Evolutionary conservation across 1,140 invertebrate species (phyloP).

Genomic region (Tetranychus cinnabarinus): DNA sequence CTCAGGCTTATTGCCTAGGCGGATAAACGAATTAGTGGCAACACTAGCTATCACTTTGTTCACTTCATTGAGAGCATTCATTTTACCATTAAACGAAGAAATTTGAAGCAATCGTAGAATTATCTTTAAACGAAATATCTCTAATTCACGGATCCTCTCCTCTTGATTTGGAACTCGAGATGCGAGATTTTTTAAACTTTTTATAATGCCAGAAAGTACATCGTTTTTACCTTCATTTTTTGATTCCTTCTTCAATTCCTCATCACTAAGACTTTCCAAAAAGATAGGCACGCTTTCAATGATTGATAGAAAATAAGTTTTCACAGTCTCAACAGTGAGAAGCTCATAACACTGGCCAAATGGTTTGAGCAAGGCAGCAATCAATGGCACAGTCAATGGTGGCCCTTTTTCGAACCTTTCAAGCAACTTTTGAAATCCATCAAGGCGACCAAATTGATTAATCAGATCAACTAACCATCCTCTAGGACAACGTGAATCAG

Average conservation of each 20-base stretch:
- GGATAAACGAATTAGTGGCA: conserved; percentile 43
- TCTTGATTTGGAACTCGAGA: conserved; percentile 42
- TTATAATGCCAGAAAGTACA: conserved; percentile 65
- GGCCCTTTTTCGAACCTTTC: conserved; percentile 55
- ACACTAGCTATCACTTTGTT: conserved; percentile 87
- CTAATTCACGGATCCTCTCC: conserved; percentile 30
- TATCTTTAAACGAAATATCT: conserved; percentile 89
- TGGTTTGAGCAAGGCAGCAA: conserved; percentile 59
- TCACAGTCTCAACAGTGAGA: conserved; percentile 63
- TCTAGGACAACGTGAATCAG: conserved; percentile 25
- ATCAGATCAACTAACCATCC: conserved; percentile 90
- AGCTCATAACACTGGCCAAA: conserved; percentile 80
- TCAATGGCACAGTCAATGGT: conserved; percentile 48
- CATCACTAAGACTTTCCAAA: conserved; percentile 81
- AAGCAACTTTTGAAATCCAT: conserved; percentile 64
- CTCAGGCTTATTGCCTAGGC: neutral
- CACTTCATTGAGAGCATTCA: conserved; percentile 95
- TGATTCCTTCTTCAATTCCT: conserved; percentile 85
- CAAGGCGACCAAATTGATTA: conserved; percentile 68
- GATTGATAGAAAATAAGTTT: conserved; percentile 77
- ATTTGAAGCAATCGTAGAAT: conserved; percentile 81
- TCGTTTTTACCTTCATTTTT: conserved; percentile 87
- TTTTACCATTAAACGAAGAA: conserved; percentile 95
- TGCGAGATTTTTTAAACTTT: conserved; percentile 64
- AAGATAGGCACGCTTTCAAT: conserved; percentile 71